Conservation (phyloP, 2,888 invertebrate species). For the Drosophila tanythrix region DNA sequence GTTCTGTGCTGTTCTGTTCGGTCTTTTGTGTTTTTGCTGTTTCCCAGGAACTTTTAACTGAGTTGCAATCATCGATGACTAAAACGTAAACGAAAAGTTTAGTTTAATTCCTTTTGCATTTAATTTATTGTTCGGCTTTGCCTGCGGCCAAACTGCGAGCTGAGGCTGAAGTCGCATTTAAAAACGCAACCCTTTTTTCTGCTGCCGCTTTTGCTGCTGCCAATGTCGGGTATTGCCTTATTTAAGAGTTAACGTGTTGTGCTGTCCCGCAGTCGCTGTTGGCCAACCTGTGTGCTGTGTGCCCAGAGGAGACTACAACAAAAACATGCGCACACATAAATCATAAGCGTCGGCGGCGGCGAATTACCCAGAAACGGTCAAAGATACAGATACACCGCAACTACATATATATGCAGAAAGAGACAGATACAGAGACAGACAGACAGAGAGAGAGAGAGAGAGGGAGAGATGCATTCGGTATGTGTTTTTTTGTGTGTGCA, state of each 20-base stretch:
- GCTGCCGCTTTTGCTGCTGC: slow-evolving; percentile 13
- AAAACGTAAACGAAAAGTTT: slow-evolving; percentile 66
- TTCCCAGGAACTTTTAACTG: slow-evolving; percentile 50
- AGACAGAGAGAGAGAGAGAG: slow-evolving; percentile 17
- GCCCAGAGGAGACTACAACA: slow-evolving; percentile 51
- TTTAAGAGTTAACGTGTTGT: slow-evolving; percentile 57
- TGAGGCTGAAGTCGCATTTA: slow-evolving; percentile 26
- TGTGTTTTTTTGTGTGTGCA: background rate
- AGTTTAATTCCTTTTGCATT: slow-evolving; percentile 78
- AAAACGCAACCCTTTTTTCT: slow-evolving; percentile 64
- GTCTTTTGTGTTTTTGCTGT: slow-evolving; percentile 19
- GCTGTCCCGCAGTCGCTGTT: slow-evolving; percentile 1
- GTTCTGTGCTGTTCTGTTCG: slow-evolving; percentile 8
- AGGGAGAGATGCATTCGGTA: slow-evolving; percentile 5
- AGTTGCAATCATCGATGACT: slow-evolving; percentile 75
- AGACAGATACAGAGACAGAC: background rate
- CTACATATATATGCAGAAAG: background rate
- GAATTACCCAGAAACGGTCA: slow-evolving; percentile 68
- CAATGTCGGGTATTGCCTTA: slow-evolving; percentile 56
- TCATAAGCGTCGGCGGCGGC: slow-evolving; percentile 72
- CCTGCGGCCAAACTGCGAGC: slow-evolving; percentile 46
- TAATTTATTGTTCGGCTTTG: slow-evolving; percentile 71
- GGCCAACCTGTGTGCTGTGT: slow-evolving; percentile 55
- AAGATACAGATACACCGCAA: slow-evolving; percentile 58
- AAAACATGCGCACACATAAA: slow-evolving; percentile 72